Evolutionary conservation across 2,888 invertebrate genomes (phyloP).

Genomic region (Cheilosia impressa): DNA sequence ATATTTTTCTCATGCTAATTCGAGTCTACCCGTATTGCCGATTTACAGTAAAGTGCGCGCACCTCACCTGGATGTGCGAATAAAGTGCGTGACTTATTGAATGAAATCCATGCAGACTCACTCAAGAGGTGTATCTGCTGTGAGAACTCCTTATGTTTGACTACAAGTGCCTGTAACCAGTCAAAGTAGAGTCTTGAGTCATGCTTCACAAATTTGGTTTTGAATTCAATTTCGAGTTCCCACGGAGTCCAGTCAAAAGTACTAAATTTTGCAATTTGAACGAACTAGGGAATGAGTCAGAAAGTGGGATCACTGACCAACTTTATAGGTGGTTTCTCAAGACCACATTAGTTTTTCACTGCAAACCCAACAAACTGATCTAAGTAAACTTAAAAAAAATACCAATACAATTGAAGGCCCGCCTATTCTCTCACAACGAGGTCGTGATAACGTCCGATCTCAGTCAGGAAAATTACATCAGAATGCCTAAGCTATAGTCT

Average conservation of each 20-base stretch:
- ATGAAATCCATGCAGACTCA: not conserved
- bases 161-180: not conserved
- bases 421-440: no score
- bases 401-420: no score
- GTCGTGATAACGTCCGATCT: no score
- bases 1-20: conserved; percentile 25
- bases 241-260: not conserved
- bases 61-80: conserved; percentile 35
- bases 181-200: not conserved
- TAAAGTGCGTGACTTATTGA: conserved; percentile 49
- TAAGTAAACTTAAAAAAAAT: no score
- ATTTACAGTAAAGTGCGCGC: not conserved
- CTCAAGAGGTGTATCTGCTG: not conserved
- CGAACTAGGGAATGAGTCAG: no score
- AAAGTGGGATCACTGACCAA: no score
- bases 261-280: not conserved
- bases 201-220: not conserved
- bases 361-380: no score
- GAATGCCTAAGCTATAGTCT: no score
- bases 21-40: conserved; percentile 28
- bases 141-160: not conserved
- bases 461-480: no score
- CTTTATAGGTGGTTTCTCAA: no score
- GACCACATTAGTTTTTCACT: no score
- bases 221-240: no score